phyloP scores from a whole-genome alignment of 2,797 vertebrate genomes.

The Melanotaenia boesemani region DNA sequence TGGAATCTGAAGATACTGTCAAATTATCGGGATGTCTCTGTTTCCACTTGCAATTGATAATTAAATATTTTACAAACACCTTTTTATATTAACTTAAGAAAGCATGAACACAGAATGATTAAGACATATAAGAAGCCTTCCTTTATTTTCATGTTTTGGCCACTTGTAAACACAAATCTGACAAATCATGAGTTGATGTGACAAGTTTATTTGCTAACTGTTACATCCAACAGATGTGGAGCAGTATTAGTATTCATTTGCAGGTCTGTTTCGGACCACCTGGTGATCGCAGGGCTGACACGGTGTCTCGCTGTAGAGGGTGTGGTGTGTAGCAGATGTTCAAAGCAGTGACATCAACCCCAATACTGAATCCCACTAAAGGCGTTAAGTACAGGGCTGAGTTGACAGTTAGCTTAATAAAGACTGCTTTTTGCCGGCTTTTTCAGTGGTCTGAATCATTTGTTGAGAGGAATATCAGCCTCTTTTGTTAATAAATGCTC shows the following conservation, averaged over 20 bases:
- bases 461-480: neutral
- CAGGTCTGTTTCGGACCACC: slow-evolving; percentile 6
- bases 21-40: slow-evolving; percentile 18
- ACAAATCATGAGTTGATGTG: neutral
- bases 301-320: slow-evolving; percentile 2
- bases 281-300: slow-evolving; percentile 3
- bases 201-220: neutral
- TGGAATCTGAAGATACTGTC: neutral
- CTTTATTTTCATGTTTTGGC: neutral
- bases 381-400: neutral
- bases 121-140: neutral
- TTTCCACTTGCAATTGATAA: slow-evolving; percentile 15
- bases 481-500: neutral
- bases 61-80: slow-evolving; percentile 14
- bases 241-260: slow-evolving; percentile 15
- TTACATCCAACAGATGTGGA: slow-evolving; percentile 16
- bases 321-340: slow-evolving; percentile 10
- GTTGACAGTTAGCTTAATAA: slow-evolving; percentile 3
- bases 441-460: neutral
- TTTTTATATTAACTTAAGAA: neutral
- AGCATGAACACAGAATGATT: neutral
- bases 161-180: neutral
- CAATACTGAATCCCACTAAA: neutral
- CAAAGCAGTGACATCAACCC: neutral
- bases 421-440: neutral